Evolutionary conservation across 2,888 invertebrate genomes (phyloP).

Genomic region (Melolontha melolontha): DNA sequence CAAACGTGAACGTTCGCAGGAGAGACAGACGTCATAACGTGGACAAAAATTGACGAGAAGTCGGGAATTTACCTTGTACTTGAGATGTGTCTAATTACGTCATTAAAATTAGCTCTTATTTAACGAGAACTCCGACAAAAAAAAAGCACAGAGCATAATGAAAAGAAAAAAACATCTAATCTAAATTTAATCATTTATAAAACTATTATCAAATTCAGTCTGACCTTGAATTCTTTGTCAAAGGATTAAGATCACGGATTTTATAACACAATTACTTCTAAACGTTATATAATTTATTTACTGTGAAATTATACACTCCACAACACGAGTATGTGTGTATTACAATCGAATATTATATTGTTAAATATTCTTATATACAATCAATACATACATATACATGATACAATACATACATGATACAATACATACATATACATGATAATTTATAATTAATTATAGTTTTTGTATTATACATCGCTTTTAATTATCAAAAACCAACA

Average conservation of each 20-base stretch:
- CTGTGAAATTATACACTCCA: no score
- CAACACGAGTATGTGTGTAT: no score
- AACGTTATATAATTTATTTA: slow-evolving; percentile 16
- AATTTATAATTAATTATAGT: no score
- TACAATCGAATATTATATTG: no score
- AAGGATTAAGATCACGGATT: slow-evolving; percentile 24
- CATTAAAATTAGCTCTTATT: slow-evolving; percentile 1
- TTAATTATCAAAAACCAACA: no score
- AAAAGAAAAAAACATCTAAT: slow-evolving; percentile 20
- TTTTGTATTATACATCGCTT: no score
- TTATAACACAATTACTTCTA: slow-evolving; percentile 7
- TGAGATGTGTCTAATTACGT: slow-evolving; percentile 12
- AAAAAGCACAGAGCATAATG: slow-evolving; percentile 2
- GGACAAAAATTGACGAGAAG: neutral
- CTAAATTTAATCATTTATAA: slow-evolving; percentile 30
- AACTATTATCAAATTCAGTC: slow-evolving; percentile 37
- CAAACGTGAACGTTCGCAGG: no score
- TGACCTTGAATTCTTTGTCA: slow-evolving; percentile 36
- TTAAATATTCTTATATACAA: no score
- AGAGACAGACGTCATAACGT: slow-evolving; percentile 1
- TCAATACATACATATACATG: neutral
- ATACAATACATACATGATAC: no score
- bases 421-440: no score
- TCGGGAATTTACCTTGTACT: slow-evolving; percentile 1
- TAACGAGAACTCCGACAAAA: neutral